phyloP scores from a whole-genome alignment of 1,140 invertebrate genomes.

The Samia ricini region DNA sequence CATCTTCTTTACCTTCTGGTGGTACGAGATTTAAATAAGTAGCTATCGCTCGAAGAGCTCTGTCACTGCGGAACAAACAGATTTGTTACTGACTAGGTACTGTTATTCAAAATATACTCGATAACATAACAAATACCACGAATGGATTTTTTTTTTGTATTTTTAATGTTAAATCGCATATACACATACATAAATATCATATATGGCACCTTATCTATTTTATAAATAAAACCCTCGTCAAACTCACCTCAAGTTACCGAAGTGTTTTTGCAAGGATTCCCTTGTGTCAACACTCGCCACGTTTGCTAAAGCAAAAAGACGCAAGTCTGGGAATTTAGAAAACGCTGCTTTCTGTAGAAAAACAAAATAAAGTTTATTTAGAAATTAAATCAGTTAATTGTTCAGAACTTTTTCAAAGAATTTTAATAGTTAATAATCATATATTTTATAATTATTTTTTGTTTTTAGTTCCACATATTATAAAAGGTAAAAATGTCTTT shows the following conservation, averaged over 20 bases:
- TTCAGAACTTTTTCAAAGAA: too few species aligned
- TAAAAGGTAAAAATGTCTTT: neutral
- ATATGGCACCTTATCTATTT: neutral
- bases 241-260: constrained; percentile 84
- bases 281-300: constrained; percentile 96
- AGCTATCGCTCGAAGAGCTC: constrained; percentile 90
- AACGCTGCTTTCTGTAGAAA: constrained; percentile 91
- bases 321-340: constrained; percentile 92
- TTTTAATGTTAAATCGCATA: neutral
- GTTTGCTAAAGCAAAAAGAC: constrained; percentile 94
- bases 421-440: too few species aligned
- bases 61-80: constrained; percentile 78
- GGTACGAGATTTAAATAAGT: constrained; percentile 93
- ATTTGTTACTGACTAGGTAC: neutral
- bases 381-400: too few species aligned
- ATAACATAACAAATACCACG: too few species aligned
- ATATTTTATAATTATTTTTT: too few species aligned
- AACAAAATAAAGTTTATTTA: constrained; percentile 14
- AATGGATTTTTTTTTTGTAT: neutral
- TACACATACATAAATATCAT: neutral
- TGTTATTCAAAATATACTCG: neutral
- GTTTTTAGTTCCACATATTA: too few species aligned
- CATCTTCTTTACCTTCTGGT: constrained; percentile 82
- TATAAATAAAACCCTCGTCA: neutral
- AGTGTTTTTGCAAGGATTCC: constrained; percentile 91